A percentile compares a stretch with the other conserved stretches of the same genome.
Conservation (phyloP, 2,797 vertebrate species). For the Esox lucius region DNA sequence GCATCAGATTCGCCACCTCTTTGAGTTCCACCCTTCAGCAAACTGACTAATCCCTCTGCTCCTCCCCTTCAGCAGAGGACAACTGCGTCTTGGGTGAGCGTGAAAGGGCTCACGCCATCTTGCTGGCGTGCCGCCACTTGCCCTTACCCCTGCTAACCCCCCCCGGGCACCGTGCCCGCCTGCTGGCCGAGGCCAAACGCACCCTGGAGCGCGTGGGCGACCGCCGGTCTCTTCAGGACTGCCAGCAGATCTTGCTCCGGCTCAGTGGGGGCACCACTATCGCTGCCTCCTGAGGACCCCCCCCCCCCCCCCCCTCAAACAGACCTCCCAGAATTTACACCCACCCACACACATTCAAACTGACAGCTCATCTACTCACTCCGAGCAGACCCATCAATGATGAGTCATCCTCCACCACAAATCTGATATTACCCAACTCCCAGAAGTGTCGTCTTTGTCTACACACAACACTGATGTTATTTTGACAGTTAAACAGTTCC, state of each 20-base stretch:
- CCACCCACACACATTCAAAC: constrained; percentile 24
- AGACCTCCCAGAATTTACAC: constrained; percentile 5
- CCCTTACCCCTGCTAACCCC: constrained; percentile 93
- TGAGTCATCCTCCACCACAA: background rate
- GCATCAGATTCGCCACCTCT: background rate
- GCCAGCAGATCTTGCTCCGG: constrained; percentile 93
- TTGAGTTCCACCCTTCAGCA: background rate
- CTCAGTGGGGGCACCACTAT: constrained; percentile 92
- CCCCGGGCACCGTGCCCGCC: constrained; percentile 87
- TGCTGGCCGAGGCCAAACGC: constrained; percentile 93
- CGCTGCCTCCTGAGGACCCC: constrained; percentile 81
- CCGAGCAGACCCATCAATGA: background rate
- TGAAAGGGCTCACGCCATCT: constrained; percentile 91
- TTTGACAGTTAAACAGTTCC: background rate
- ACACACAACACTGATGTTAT: background rate
- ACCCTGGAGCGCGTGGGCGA: constrained; percentile 96
- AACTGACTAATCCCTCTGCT: background rate
- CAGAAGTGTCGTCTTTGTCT: no score
- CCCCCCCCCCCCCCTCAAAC: background rate
- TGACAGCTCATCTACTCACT: background rate
- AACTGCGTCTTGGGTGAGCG: constrained; percentile 81
- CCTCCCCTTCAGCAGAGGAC: constrained; percentile 54
- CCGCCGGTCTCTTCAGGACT: constrained; percentile 90
- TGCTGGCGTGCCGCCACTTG: constrained; percentile 93
- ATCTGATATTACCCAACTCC: background rate